Evolutionary conservation across 2,888 invertebrate species (phyloP).

Genomic region (Mythimna albipuncta): DNA sequence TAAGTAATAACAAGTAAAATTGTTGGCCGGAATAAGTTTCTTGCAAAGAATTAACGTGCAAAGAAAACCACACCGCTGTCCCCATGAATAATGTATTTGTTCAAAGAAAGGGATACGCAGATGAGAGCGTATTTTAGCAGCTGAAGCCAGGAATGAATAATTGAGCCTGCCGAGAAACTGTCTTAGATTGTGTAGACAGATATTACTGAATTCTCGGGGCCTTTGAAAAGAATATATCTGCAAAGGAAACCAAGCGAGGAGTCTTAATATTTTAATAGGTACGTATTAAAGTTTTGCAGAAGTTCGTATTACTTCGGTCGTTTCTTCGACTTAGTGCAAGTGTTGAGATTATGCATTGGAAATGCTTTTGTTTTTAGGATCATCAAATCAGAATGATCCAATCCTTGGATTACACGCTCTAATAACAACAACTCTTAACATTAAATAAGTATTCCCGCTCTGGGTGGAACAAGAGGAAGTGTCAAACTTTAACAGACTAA

Average conservation of each 20-base stretch:
- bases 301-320: not conserved
- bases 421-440: too few species aligned
- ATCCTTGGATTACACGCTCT: not conserved
- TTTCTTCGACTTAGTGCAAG: not conserved
- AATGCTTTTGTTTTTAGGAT: not conserved
- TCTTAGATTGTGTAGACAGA: slow-evolving; percentile 54
- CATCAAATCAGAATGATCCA: not conserved
- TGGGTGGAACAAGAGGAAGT: too few species aligned
- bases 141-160: slow-evolving; percentile 82
- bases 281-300: slow-evolving; percentile 3
- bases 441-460: too few species aligned
- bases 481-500: too few species aligned
- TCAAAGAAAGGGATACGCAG: slow-evolving; percentile 82
- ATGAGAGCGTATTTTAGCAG: slow-evolving; percentile 81
- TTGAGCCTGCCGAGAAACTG: slow-evolving; percentile 73
- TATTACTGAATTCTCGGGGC: slow-evolving; percentile 44
- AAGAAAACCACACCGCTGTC: slow-evolving; percentile 77
- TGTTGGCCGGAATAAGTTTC: slow-evolving; percentile 47
- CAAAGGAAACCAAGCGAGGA: not conserved
- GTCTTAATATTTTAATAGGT: not conserved
- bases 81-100: slow-evolving; percentile 83
- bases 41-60: slow-evolving; percentile 72
- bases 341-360: not conserved
- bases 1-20: slow-evolving; percentile 36
- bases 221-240: slow-evolving; percentile 38